A percentile compares a stretch with the other conserved stretches of the same genome.
Evolutionary conservation across 2,113 vertebrate genomes (phyloP).

Genomic region (Xiphias gladius): DNA sequence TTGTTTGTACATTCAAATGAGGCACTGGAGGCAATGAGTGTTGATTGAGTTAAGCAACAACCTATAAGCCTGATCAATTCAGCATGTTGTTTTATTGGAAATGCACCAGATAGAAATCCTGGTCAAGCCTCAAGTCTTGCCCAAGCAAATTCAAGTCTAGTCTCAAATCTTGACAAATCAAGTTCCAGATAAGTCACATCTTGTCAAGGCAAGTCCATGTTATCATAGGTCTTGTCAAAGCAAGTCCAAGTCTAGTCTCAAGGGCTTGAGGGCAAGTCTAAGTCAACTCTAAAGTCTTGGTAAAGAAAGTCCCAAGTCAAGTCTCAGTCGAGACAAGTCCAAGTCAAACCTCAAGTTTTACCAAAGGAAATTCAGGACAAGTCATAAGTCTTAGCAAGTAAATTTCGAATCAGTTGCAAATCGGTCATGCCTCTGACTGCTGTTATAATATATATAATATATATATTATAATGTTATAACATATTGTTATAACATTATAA

Average conservation of each 20-base stretch:
- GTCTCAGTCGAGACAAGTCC: neutral
- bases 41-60: neutral
- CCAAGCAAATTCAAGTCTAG: neutral
- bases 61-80: neutral
- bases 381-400: neutral
- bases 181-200: neutral
- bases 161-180: neutral
- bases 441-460: too few species aligned
- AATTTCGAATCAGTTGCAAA: neutral
- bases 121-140: neutral
- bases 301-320: too few species aligned
- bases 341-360: neutral
- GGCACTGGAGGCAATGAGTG: neutral
- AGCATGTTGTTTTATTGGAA: neutral
- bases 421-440: neutral
- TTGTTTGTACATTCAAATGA: neutral
- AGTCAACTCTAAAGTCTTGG: too few species aligned
- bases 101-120: neutral
- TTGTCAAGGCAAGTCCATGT: neutral
- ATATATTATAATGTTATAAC: too few species aligned
- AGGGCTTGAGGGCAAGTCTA: too few species aligned
- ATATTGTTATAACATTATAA: too few species aligned
- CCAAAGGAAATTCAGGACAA: neutral
- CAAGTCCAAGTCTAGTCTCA: neutral
- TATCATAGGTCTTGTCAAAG: neutral